Evolutionary conservation across 2,113 vertebrate species (phyloP), one percentile per base, ranked within the genome.

Genomic region (Epinephelus fuscoguttatus): DNA sequence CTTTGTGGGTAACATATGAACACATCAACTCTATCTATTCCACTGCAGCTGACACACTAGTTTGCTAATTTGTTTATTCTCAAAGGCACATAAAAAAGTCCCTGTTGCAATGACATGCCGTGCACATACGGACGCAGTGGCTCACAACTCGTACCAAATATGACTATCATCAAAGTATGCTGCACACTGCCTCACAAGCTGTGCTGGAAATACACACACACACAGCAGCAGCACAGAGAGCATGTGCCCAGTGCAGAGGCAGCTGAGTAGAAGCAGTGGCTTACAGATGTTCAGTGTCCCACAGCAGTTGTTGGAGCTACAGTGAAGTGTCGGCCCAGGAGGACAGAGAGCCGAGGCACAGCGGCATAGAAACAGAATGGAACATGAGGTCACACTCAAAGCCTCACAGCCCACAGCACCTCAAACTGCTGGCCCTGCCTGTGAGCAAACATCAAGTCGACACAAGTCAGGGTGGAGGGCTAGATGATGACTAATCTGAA

Each of bases 271-370:
- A 84, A 85, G 86, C 86, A 25, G 73, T 82, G 84, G 82, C 85
- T 87, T 92, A 92, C 94, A 94, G 93, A 95, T 94, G 93, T 93
- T 94, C 80, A 45, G 77, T 82, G 90, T 95, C 94, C 94, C 93
- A 92, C 88, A 89, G 93, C 91, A 91, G 91, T 93, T 93, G 93
- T 94, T 89, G 89, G 76, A 89, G 88, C 87, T 90, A 67, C 85
- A 88, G 88, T 89, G 86, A 90, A 92, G 92, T 78, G 85, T 90
- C 88, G 80, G 89, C 88, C 92, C 88, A 69, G 89, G 85, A 93
- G 90, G 86, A 85, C 69, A 15, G 76, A 79, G 88, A 93, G 90
- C 80, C 1, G 84, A 86, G 87, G 87, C 91, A 79, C 81, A 87
- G 88, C 78, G 27, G 86, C 84, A 84, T 4, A 92, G 84, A 93